These are phyloP conservation scores for Intellagama lesueurii DNA, from an alignment of 2,797 vertebrate genomes.

Conservation along the genomic window DNA sequence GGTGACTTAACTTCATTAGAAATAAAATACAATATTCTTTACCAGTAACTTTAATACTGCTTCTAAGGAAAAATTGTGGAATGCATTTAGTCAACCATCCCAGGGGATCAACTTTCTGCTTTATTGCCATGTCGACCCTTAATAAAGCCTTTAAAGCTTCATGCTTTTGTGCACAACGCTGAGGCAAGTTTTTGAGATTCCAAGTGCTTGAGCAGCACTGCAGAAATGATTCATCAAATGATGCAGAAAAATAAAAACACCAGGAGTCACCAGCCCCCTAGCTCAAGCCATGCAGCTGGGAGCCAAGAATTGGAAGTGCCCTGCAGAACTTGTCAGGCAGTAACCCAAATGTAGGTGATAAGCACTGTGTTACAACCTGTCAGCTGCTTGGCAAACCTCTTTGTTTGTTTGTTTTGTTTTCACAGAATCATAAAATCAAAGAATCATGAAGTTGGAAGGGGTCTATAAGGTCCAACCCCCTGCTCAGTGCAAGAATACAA, in stretches of 20 bases:
- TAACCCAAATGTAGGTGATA: no score
- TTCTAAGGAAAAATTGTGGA: slow-evolving; percentile 57
- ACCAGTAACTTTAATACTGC: slow-evolving; percentile 37
- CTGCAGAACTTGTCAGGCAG: neutral
- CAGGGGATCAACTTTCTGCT: slow-evolving; percentile 57
- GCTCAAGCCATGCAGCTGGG: slow-evolving; percentile 11
- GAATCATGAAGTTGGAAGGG: no score
- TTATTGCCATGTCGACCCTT: slow-evolving; percentile 58
- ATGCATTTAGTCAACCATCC: slow-evolving; percentile 55
- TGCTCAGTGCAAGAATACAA: no score
- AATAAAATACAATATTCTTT: slow-evolving; percentile 40
- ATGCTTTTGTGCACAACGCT: slow-evolving; percentile 58
- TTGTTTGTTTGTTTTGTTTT: no score
- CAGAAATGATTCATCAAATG: slow-evolving; percentile 64
- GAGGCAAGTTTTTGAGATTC: slow-evolving; percentile 42
- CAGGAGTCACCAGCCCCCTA: neutral
- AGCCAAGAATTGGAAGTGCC: neutral
- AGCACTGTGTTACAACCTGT: neutral
- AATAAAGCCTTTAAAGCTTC: slow-evolving; percentile 52
- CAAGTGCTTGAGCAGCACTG: slow-evolving; percentile 53
- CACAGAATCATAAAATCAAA: no score
- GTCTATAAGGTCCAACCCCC: no score
- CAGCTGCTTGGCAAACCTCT: neutral
- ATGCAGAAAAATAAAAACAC: neutral
- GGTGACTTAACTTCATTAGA: neutral